Conservation (phyloP, 2,797 vertebrate species). For the Spizella passerina region DNA sequence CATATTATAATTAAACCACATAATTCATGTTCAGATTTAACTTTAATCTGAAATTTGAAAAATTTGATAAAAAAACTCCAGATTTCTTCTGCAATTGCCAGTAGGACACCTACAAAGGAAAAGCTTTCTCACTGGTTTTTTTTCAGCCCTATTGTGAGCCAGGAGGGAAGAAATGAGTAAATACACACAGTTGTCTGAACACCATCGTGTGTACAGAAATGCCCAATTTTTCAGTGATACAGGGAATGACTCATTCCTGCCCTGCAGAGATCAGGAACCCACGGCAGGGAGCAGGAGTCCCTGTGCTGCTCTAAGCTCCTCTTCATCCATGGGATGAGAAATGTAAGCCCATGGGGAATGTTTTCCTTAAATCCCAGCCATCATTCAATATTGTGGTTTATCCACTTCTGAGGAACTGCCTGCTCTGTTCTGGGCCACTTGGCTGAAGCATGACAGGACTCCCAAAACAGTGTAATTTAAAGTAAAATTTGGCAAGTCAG, state of each 20-base stretch:
- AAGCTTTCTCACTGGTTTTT: neutral
- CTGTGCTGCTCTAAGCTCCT: neutral
- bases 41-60: neutral
- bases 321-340: neutral
- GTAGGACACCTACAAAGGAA: neutral
- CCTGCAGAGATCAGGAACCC: neutral
- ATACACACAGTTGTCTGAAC: fast-evolving
- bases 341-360: fast-evolving
- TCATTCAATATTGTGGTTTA: neutral
- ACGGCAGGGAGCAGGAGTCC: fast-evolving
- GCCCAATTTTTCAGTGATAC: neutral
- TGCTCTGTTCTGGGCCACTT: neutral
- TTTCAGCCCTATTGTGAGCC: neutral
- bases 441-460: neutral
- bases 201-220: fast-evolving
- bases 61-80: neutral
- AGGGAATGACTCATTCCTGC: neutral
- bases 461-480: neutral
- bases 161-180: neutral
- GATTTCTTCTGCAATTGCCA: neutral
- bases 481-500: neutral
- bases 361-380: neutral
- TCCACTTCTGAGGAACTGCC: neutral
- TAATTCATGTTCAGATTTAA: neutral
- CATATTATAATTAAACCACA: neutral